Base-by-base conservation (phyloP, 92 coral and sea anemone species). In the Desmophyllum pertusum region DNA sequence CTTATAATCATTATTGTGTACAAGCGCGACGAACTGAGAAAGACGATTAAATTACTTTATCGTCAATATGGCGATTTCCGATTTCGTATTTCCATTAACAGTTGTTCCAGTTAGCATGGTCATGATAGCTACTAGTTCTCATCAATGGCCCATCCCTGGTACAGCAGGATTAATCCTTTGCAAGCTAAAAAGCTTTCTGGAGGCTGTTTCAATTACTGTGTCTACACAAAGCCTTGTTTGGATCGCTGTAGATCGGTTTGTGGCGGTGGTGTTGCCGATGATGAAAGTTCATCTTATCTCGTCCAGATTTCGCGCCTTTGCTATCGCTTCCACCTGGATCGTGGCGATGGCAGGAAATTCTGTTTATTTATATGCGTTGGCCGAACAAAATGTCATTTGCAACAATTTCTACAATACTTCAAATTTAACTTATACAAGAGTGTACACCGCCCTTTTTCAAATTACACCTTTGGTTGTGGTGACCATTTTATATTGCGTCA, bases 221-320 rank as follows among this genome's bases (percentile, higher is more conserved):
- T 65, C 71, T 3, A 9, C 25, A 1, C 41, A 11, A 18, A 31
- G 38, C 10, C 42, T 66, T 31, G 30, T 55, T 5, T 55, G 63
- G 63, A 55, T 55, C 30, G 63, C 63, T 21, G 21, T 55, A 55
- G 63, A 55, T 55, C 63, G 63, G 25, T 66, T 37, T 37, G 72
- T 66, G 33, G 72, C 42, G 41, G 72, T 31, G n/a, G 72, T 66
- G 38, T 31, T 66, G 33, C 72, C 42, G 41, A 37, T 66, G 38
- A 66, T 66, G 38, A 66, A 31, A 66, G 72, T 66, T 7, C 42
- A 66, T 66, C 39, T 66, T 31, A 66, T 66, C 41, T 66, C 42
- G 21, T 31, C 42, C 21, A 66, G 42, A 31, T 66, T 66, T 37
- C 41, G 72, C 72, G 63, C 30, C 63, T 55, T 55, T n/a, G 63